phyloP scores from a whole-genome alignment of 1,140 invertebrate genomes.

The Atta cephalotes region DNA sequence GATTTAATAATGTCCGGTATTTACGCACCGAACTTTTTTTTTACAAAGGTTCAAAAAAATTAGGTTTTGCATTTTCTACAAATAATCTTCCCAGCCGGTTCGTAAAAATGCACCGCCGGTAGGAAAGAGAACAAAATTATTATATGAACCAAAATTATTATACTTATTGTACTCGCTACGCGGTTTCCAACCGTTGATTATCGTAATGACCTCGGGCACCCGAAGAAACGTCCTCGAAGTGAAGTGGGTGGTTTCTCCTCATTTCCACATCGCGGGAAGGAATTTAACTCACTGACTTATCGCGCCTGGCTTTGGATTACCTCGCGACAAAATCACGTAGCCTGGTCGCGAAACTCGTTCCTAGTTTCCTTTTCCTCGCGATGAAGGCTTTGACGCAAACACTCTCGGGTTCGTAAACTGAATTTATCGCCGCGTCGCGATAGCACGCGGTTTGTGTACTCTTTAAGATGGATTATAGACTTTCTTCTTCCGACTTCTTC shows the following conservation, averaged over 20 bases:
- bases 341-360: not conserved
- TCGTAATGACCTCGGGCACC: not conserved
- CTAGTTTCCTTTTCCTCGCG: slow-evolving; percentile 11
- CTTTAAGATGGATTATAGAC: slow-evolving; percentile 48
- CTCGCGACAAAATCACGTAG: slow-evolving; percentile 18
- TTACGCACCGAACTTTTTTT: not conserved
- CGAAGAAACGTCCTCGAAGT: slow-evolving; percentile 18
- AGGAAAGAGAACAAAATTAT: slow-evolving; percentile 27
- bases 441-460: slow-evolving; percentile 36
- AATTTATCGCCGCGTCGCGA: slow-evolving; percentile 38
- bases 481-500: slow-evolving; percentile 17
- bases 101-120: slow-evolving; percentile 17
- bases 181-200: slow-evolving; percentile 47
- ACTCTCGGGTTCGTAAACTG: slow-evolving; percentile 18
- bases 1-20: not conserved
- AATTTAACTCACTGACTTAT: slow-evolving; percentile 55
- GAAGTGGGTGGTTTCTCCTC: not conserved
- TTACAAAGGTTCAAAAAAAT: not conserved
- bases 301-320: slow-evolving; percentile 33
- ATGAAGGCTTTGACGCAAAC: slow-evolving; percentile 41
- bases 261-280: not conserved
- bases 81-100: not conserved
- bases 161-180: not conserved
- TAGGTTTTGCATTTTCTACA: not conserved
- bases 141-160: not conserved